phyloP scores from a whole-genome alignment of 2,888 invertebrate genomes.

The Ferdinandea cuprea region DNA sequence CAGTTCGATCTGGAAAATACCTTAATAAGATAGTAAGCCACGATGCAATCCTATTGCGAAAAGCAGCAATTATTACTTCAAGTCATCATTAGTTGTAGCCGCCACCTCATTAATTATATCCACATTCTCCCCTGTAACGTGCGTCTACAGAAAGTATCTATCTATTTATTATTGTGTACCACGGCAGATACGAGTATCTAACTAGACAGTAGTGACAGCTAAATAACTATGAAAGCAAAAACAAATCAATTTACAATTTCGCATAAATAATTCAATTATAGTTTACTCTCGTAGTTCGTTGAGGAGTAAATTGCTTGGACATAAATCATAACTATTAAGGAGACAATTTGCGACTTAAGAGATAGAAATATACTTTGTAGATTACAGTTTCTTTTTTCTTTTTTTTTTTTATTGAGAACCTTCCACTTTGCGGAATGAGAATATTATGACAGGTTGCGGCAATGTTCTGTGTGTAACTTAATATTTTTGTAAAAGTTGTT shows the following conservation, averaged over 20 bases:
- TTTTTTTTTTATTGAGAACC: too few relatives aligned
- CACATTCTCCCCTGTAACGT: conserved; percentile 1
- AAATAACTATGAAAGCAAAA: not conserved
- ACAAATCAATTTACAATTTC: not conserved
- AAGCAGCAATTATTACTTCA: not conserved
- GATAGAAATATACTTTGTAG: not conserved
- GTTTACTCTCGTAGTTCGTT: not conserved
- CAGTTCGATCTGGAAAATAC: not conserved
- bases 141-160: not conserved
- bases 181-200: too few relatives aligned
- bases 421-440: not conserved
- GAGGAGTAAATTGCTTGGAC: not conserved
- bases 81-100: not conserved
- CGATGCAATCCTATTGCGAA: not conserved
- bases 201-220: not conserved
- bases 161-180: too few relatives aligned
- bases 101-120: not conserved
- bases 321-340: not conserved
- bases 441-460: not conserved
- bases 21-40: conserved; percentile 1
- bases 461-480: conserved; percentile 1
- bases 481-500: conserved; percentile 13
- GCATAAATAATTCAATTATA: not conserved
- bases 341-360: not conserved
- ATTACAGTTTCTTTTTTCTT: not conserved